These are phyloP conservation scores for Deilephila porcellus DNA, from an alignment of 2,888 invertebrate genomes.

Conservation along the genomic window DNA sequence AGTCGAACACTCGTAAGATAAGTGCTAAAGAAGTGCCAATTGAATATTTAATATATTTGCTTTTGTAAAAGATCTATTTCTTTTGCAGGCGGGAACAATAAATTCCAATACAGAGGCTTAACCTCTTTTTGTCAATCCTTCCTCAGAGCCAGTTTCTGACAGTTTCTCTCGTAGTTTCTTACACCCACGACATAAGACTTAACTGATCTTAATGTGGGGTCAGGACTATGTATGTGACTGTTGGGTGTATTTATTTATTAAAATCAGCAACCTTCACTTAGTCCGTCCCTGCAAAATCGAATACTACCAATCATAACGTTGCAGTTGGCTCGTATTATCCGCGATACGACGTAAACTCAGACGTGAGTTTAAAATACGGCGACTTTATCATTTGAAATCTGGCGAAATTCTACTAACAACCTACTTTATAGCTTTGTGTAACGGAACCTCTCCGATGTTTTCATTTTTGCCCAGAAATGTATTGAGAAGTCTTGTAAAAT, in stretches of 20 bases:
- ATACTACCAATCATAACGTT: slow-evolving; percentile 17
- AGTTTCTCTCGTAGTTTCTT: too few relatives aligned
- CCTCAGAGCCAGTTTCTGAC: too few relatives aligned
- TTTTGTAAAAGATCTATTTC: too few relatives aligned
- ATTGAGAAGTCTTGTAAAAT: not conserved
- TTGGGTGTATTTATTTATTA: too few relatives aligned
- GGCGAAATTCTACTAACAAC: slow-evolving; percentile 9
- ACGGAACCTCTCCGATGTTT: not conserved
- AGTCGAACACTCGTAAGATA: too few relatives aligned
- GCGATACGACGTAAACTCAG: slow-evolving; percentile 13
- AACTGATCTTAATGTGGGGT: too few relatives aligned
- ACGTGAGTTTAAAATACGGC: slow-evolving; percentile 20
- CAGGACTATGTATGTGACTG: too few relatives aligned
- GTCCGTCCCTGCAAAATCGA: not conserved
- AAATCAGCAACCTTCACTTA: not conserved
- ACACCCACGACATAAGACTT: too few relatives aligned
- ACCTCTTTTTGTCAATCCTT: too few relatives aligned
- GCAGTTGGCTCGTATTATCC: slow-evolving; percentile 19
- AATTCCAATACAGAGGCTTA: not conserved
- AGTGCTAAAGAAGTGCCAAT: too few relatives aligned
- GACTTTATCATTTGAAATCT: slow-evolving; percentile 23
- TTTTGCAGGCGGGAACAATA: too few relatives aligned
- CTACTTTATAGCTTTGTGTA: slow-evolving; percentile 7
- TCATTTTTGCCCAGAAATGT: not conserved
- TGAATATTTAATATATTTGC: too few relatives aligned